These are phyloP conservation scores for Odocoileus virginianus DNA, from an alignment of 2,113 vertebrate genomes.

Conservation along the genomic window DNA sequence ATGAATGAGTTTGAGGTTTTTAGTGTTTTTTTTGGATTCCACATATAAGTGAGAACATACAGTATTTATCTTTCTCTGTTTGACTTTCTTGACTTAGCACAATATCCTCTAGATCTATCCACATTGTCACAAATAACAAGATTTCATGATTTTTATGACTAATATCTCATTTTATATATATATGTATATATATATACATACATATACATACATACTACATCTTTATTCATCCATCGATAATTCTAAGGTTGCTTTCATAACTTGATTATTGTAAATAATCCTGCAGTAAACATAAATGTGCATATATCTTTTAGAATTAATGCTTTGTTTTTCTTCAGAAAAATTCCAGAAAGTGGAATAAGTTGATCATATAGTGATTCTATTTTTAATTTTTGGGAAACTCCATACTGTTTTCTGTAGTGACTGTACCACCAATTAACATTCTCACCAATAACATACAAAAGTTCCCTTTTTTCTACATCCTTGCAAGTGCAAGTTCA, in stretches of 20 bases:
- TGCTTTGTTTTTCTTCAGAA: not conserved
- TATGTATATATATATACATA: not conserved
- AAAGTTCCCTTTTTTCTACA: not conserved
- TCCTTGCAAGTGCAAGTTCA: not conserved
- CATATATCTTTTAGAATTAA: not conserved
- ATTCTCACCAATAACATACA: not conserved
- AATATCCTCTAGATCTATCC: not conserved
- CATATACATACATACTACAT: not conserved
- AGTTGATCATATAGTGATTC: not conserved
- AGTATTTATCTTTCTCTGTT: not conserved
- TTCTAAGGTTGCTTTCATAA: not conserved
- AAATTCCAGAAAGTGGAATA: not conserved
- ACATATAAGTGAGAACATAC: not conserved
- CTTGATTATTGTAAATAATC: not conserved
- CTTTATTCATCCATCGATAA: not conserved
- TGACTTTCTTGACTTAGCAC: not conserved
- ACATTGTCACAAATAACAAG: not conserved
- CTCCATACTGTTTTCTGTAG: not conserved
- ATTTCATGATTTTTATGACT: not conserved
- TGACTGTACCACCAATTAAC: not conserved
- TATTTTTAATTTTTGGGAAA: not conserved
- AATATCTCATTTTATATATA: not conserved
- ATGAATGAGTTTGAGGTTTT: not conserved
- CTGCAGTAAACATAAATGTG: not conserved
- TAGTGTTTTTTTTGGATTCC: not conserved